Conservation (phyloP, 2,888 invertebrate genomes). For the Heterodera filipjevi region DNA sequence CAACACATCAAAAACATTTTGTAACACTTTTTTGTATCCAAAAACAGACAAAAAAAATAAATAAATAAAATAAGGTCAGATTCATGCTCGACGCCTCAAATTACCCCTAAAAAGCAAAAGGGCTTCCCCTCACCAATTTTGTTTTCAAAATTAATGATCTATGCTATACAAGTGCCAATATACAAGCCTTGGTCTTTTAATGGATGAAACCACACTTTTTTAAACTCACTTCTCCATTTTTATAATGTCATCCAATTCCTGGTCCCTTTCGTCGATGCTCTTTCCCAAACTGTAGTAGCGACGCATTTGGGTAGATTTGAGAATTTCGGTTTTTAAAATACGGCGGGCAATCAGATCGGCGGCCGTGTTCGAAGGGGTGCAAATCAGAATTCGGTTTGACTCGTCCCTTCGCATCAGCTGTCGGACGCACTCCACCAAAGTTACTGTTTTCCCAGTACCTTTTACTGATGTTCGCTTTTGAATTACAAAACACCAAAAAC, state of each 20-base stretch:
- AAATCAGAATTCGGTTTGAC: conserved; percentile 35
- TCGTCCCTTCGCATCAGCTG: conserved; percentile 23
- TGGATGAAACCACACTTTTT: neutral
- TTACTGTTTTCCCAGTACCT: conserved; percentile 38
- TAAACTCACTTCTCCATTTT: neutral
- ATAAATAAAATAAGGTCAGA: too few species aligned
- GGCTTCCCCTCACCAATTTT: too few species aligned
- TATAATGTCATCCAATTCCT: neutral
- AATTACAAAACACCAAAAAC: neutral
- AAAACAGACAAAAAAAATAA: too few species aligned
- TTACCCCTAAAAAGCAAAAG: too few species aligned
- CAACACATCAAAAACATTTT: too few species aligned
- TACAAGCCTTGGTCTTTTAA: too few species aligned
- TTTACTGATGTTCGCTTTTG: neutral
- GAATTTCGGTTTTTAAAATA: neutral
- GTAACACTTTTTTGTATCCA: too few species aligned
- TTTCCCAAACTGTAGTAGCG: conserved; percentile 16
- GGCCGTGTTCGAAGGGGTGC: conserved; percentile 36
- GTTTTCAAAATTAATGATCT: too few species aligned
- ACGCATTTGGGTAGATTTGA: neutral
- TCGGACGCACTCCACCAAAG: conserved; percentile 33
- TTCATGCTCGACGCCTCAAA: too few species aligned
- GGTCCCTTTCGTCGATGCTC: conserved; percentile 2
- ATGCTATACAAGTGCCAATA: too few species aligned
- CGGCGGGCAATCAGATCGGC: conserved; percentile 25